These are phyloP conservation scores for Mormyrus iriodes DNA, from an alignment of 2,113 vertebrate genomes.

Conservation along the genomic window DNA sequence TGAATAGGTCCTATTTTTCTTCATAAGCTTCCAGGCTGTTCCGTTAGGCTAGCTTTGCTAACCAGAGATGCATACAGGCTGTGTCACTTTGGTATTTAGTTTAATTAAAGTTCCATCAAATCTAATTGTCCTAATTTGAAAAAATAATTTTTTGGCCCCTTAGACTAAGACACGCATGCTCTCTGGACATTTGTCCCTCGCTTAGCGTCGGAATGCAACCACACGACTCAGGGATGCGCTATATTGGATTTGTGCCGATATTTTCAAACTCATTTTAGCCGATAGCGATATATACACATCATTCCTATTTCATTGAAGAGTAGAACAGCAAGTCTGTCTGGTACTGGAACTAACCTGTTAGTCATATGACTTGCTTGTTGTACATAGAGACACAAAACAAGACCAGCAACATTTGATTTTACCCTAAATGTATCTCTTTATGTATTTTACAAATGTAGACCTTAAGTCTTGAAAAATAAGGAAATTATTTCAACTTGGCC, in stretches of 20 bases:
- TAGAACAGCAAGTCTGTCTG: neutral
- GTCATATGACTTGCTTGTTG: neutral
- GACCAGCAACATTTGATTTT: neutral
- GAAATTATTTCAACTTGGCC: neutral
- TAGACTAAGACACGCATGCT: neutral
- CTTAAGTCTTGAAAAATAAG: neutral
- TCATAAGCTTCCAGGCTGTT: neutral
- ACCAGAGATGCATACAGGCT: neutral
- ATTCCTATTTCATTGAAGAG: neutral
- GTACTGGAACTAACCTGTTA: neutral
- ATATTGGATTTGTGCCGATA: neutral
- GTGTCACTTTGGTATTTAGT: neutral
- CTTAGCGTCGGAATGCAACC: neutral
- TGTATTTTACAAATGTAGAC: neutral
- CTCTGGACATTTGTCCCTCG: neutral
- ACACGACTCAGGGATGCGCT: neutral
- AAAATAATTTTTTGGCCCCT: neutral
- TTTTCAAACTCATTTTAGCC: neutral
- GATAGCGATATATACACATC: neutral
- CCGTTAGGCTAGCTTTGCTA: neutral
- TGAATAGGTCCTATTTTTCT: neutral
- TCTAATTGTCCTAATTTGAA: neutral
- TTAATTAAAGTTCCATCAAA: slow-evolving; percentile 6
- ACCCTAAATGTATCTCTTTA: neutral
- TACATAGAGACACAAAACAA: too few relatives aligned